Evolutionary conservation across 2,888 invertebrate species (phyloP).

Genomic region (Nudaria mundana): DNA sequence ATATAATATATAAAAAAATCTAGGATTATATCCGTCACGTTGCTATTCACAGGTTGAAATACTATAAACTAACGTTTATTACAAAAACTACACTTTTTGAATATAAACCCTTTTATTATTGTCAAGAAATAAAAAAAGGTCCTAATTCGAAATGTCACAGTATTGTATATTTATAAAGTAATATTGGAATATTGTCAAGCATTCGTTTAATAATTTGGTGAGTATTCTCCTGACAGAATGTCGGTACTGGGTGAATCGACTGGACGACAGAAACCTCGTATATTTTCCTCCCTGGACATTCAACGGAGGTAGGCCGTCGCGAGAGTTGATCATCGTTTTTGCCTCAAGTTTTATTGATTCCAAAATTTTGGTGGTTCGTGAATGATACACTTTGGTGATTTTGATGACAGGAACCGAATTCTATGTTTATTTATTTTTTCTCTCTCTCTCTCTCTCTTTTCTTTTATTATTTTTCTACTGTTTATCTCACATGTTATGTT

Average conservation of each 20-base stretch:
- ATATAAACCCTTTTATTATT: neutral
- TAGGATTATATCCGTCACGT: conserved; percentile 6
- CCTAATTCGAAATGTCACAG: too few species aligned
- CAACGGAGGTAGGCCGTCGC: conserved; percentile 68
- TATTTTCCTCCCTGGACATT: conserved; percentile 77
- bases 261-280: conserved; percentile 74
- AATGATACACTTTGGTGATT: conserved; percentile 24
- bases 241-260: conserved; percentile 74
- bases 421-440: neutral
- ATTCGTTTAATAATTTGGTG: conserved; percentile 29
- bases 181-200: conserved; percentile 1
- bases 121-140: too few species aligned
- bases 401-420: conserved; percentile 19
- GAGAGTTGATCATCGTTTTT: conserved; percentile 14
- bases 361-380: conserved; percentile 26
- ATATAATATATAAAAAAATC: neutral
- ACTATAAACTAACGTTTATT: neutral
- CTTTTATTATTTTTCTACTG: neutral
- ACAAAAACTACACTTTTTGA: neutral
- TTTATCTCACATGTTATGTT: neutral
- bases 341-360: conserved; percentile 26
- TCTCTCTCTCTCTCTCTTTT: neutral
- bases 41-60: neutral
- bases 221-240: conserved; percentile 62
- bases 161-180: too few species aligned